Evolutionary conservation across 2,888 invertebrate genomes (phyloP), one percentile per base, ranked within the genome.

Genomic region (Xylocampa areola): DNA sequence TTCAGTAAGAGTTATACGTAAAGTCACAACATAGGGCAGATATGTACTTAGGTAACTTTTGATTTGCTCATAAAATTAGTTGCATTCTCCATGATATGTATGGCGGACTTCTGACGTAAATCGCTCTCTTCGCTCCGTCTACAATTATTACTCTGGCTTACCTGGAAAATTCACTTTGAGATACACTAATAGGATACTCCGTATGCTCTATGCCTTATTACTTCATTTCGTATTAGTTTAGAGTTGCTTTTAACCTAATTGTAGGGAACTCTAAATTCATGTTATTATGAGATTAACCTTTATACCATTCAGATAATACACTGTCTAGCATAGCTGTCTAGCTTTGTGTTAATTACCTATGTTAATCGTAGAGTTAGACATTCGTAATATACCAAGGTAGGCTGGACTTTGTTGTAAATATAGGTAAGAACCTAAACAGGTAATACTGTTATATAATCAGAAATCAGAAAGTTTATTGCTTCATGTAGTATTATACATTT

Each of bases 41-140:
- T 14, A 37, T 2, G 10, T 14, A 14, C 27, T 13, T 40, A 53
- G 33, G 29, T 30, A 68, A 52, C 44, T 58, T 44, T 53, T 48
- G 27, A 51, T 61, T 61, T 45, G 37, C 8, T 48, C 43, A 69
- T 67, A 44, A 62, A 54, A 57, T 49, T 52, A 64, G 66, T 67
- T 69, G 40, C 58, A 53, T 48, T 66, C 47, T 61, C 51, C 40
- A 47, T 48, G 27, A 60, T 62, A 41, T 62, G 44, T 44, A 41
- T 16, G 35, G 11, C 48, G 23, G 29, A 11, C 57, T 52, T 47
- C 8, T 49, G 45, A 64, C 64, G 54, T 51, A 60, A 60, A 29
- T 41, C 2, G 39, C 27, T 10, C 0, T 27, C 17, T 16, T 33
- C 39, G 16, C 25, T 45, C 30, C 17, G 58, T 50, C 27, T 51